Evolutionary conservation across 2,888 invertebrate species (phyloP), one percentile per base, ranked within the genome.

Genomic region (Caenorhabditis sp.): DNA sequence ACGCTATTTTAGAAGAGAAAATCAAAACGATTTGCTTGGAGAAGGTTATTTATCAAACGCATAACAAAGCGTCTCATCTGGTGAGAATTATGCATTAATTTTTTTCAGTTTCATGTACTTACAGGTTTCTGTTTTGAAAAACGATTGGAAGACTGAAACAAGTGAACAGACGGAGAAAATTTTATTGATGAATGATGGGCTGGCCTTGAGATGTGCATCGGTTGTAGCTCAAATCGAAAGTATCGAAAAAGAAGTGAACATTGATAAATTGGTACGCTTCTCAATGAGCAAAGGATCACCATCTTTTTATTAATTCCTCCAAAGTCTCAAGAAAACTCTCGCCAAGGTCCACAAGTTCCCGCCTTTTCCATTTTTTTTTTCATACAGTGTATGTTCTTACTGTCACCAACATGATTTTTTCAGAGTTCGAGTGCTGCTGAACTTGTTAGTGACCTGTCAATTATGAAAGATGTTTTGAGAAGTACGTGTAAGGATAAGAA

Each of bases 141-240:
- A 17, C 4, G 57, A 58, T 21, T 58, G 57, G 57, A 58, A 58
- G 8, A 4, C 17, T 20, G 20, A 31, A 10, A 60, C 49, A 25
- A 27, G 53, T 5, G 70, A 70, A 17, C 53, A 65, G 14, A 38
- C 60, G 8, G 70, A 70, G 36, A 70, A 61, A 8, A 53, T 62
- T 52, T 7, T 70, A 0, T n/a, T 57, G 1, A 62, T 70, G 62
- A 62, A 59, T 25, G 65, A 65, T 25, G 70, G 62, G 5, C 53
- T 70, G 20, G 53, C 65, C 7, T 56, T 64, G n/a, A 36, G 70
- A 25, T 70, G 70, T 26, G 27, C 43, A 12, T 62, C 62, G 17
- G 62, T 66, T 3, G 61, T 70, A 4, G 62, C 65, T 23, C 65
- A 65, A 49, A 70, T 70, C 21, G 70, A 70, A 21, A 23, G 27